Evolutionary conservation across 2,113 vertebrate species (phyloP), one percentile per base, ranked within the genome.

Genomic region (Fukomys damarensis): DNA sequence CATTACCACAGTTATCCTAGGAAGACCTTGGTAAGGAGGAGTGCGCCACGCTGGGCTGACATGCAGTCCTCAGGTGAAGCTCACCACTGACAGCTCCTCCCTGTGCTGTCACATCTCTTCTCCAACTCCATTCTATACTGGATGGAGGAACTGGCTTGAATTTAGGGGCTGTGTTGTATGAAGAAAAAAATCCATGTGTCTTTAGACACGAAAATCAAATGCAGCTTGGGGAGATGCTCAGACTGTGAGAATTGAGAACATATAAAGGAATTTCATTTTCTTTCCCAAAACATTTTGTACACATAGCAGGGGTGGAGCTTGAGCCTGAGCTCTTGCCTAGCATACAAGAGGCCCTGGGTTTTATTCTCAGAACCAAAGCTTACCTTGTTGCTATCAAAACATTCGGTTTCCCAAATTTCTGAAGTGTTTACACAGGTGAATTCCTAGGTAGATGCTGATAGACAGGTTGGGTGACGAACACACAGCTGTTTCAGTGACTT

Each of bases 161-260:
- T 56, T 76, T 86, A 76, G 66, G 93, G 58, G 70, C 38, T 94
- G 58, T 77, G 80, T 52, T 58, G 5, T 79, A 16, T 79, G 65
- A 96, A 68, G 84, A 83, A 96, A 68, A 87, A 94, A 46, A 35
- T 46, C 20, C 65, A 49, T 35, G 32, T 58, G 59, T 94, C 82
- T 94, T 95, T 83, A 91, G 93, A 70, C 38, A 74, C 24, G 81
- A 91, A 95, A 83, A 96, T 91, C 54, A 95, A 93, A 95, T 52
- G 58, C 65, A 92, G 65, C 87, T 91, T 96, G 43, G 7, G 30
- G 66, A 90, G 70, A 93, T 88, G 82, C 56, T 93, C 82, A 93
- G 68, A 91, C 81, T 77, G 30, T 96, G 72, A 96, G 81, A 92
- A 66, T 88, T 85, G 7, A 93, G 32, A 94, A 61, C 72, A 70